phyloP scores from a whole-genome alignment of 1,140 invertebrate genomes.

The Dreissena polymorpha region DNA sequence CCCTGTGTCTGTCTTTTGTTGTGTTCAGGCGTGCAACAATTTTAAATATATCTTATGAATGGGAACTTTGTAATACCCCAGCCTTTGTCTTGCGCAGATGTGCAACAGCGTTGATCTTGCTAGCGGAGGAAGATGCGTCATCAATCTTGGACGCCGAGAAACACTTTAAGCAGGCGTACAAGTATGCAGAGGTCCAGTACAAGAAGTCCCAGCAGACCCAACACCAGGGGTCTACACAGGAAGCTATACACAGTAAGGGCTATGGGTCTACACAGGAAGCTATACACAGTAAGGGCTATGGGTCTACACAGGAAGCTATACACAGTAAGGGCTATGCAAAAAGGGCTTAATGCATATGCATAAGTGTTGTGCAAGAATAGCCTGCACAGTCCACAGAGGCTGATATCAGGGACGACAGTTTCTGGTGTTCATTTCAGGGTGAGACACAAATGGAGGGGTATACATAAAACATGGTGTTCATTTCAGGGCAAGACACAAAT shows the following conservation, averaged over 20 bases:
- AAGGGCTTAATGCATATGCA: too few relatives aligned
- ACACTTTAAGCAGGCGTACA: conserved; percentile 92
- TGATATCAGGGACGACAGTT: too few relatives aligned
- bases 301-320: conserved; percentile 87
- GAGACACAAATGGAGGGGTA: too few relatives aligned
- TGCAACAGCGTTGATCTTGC: conserved; percentile 95
- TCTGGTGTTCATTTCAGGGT: too few relatives aligned
- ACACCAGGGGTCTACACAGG: conserved; percentile 88
- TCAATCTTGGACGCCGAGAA: conserved; percentile 95
- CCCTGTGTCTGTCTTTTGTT: too few relatives aligned
- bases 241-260: conserved; percentile 88
- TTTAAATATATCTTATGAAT: too few relatives aligned
- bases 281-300: conserved; percentile 88
- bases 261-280: conserved; percentile 89
- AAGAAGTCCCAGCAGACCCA: conserved; percentile 89
- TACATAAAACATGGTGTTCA: too few relatives aligned
- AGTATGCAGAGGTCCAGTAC: conserved; percentile 93
- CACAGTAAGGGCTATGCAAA: conserved; percentile 89
- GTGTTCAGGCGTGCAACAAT: too few relatives aligned
- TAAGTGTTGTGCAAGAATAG: too few relatives aligned
- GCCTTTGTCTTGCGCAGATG: conserved; percentile 81
- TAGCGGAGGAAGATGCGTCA: conserved; percentile 97
- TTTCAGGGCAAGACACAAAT: too few relatives aligned
- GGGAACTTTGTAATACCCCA: too few relatives aligned
- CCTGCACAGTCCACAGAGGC: too few relatives aligned